phyloP scores from a whole-genome alignment of 2,888 invertebrate species.

The Napeogenes sylphis region DNA sequence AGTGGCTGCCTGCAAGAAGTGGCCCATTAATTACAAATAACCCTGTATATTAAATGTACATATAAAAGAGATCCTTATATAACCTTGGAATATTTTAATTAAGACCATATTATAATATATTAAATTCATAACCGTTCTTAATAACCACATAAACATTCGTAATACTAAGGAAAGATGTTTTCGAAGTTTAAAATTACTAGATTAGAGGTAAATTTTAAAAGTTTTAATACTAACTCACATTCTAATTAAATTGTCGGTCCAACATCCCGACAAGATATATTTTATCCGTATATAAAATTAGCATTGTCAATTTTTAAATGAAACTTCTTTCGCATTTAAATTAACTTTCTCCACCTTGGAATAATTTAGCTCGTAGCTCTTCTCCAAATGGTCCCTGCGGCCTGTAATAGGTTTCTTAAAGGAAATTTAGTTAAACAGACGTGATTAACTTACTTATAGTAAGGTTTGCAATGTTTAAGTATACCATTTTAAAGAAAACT shows the following conservation, averaged over 20 bases:
- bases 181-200: no score
- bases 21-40: no score
- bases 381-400: conserved; percentile 61
- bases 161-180: no score
- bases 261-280: conserved; percentile 12
- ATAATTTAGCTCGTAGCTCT: conserved; percentile 56
- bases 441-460: conserved; percentile 69
- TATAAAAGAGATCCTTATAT: no score
- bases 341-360: conserved; percentile 65
- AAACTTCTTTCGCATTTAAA: conserved; percentile 70
- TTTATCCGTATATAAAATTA: conserved; percentile 40
- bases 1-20: no score
- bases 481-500: no score
- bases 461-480: conserved; percentile 43
- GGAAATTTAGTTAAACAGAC: conserved; percentile 69
- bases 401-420: conserved; percentile 68
- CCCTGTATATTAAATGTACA: no score
- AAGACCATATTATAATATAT: no score
- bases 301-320: conserved; percentile 59
- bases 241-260: conserved; percentile 9
- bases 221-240: not conserved
- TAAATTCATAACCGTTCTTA: no score
- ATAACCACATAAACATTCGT: no score
- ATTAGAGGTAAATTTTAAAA: not conserved
- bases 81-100: no score